Evolutionary conservation across 2,113 vertebrate species (phyloP).

Genomic region (Peucedramus taeniatus): DNA sequence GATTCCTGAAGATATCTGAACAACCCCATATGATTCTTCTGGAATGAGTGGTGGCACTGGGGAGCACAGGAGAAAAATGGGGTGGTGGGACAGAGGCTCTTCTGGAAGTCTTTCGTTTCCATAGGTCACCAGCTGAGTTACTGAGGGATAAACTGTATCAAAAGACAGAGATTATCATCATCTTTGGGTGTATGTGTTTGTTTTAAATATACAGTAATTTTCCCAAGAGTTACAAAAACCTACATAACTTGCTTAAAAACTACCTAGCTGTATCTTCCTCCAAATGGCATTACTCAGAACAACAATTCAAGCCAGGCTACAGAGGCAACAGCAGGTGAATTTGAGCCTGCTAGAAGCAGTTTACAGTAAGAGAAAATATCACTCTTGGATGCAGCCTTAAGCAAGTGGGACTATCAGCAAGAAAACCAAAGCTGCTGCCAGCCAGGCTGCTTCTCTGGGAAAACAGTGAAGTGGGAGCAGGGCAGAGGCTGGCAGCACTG

Average conservation of each 20-base stretch:
- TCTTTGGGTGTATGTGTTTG: background rate
- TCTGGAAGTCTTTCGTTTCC: background rate
- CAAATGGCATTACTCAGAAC: background rate
- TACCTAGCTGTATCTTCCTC: background rate
- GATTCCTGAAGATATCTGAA: background rate
- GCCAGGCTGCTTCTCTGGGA: background rate
- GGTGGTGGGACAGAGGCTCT: background rate
- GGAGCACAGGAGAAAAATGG: background rate
- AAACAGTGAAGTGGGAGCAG: background rate
- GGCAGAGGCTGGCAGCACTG: background rate
- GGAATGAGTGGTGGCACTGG: background rate
- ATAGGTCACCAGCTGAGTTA: background rate
- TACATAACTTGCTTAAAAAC: background rate
- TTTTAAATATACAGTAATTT: background rate
- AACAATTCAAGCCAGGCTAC: background rate
- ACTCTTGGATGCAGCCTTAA: background rate
- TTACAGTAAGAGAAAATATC: background rate
- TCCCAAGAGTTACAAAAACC: background rate
- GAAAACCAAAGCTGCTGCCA: background rate
- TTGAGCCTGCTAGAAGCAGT: background rate
- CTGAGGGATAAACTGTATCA: background rate
- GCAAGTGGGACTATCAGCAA: background rate
- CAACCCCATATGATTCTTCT: background rate
- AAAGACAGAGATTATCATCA: background rate
- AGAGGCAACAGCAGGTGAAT: background rate